Conservation (phyloP, 2,113 vertebrate genomes). For the Campylomormyrus numenius region DNA sequence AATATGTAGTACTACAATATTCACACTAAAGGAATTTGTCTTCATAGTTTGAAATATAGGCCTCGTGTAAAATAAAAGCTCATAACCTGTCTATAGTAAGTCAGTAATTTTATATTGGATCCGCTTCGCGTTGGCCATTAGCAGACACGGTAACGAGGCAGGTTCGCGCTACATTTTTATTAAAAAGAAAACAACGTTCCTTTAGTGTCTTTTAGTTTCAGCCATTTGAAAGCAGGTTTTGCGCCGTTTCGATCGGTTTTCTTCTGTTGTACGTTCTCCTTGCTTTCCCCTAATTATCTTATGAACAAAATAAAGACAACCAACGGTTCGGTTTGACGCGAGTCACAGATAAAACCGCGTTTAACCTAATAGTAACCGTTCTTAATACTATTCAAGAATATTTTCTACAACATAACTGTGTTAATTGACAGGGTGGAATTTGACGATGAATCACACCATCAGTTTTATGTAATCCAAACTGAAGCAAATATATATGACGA, state of each 20-base stretch:
- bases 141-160: not conserved
- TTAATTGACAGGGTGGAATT: not conserved
- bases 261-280: not conserved
- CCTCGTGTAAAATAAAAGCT: not conserved
- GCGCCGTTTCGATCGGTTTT: not conserved
- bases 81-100: not conserved
- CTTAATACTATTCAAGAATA: not conserved
- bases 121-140: not conserved
- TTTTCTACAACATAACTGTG: not conserved
- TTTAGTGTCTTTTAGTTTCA: not conserved
- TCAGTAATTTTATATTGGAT: not conserved
- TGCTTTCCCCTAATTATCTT: not conserved
- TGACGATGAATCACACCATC: not conserved
- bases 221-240: not conserved
- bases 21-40: not conserved
- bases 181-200: not conserved
- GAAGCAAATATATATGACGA: not conserved
- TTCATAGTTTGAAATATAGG: not conserved
- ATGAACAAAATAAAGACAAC: not conserved
- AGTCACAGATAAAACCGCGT: not conserved
- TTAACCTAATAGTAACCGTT: not conserved
- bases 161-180: not conserved
- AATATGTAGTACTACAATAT: not conserved
- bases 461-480: constrained; percentile 9
- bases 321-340: not conserved